Evolutionary conservation across 2,797 vertebrate species (phyloP).

Genomic region (Danio choprae): DNA sequence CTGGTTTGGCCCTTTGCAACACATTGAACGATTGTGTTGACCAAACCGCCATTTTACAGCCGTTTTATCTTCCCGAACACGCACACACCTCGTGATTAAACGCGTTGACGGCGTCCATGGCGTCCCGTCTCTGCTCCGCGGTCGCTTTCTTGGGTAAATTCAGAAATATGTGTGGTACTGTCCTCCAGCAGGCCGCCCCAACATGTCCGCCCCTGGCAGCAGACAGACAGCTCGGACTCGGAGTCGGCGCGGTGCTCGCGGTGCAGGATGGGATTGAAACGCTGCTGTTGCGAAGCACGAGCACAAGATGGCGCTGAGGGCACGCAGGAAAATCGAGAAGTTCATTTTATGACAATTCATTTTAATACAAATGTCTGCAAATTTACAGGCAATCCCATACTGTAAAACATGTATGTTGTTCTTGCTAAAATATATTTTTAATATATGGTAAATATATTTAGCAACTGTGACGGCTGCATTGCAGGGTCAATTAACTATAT

Average conservation of each 20-base stretch:
- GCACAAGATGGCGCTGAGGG: constrained; percentile 24
- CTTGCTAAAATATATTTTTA: too few species aligned
- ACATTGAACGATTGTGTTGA: constrained; percentile 54
- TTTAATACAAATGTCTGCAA: background rate
- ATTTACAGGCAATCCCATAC: background rate
- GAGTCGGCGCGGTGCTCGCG: constrained; percentile 53
- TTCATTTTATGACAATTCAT: fast-evolving
- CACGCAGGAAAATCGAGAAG: background rate
- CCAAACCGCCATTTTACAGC: constrained; percentile 47
- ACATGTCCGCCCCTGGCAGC: constrained; percentile 79
- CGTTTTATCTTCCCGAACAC: background rate
- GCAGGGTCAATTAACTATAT: too few species aligned
- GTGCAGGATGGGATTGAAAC: constrained; percentile 53
- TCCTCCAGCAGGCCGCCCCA: constrained; percentile 73
- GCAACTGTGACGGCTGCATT: too few species aligned
- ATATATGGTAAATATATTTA: too few species aligned
- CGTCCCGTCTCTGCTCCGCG: constrained; percentile 60
- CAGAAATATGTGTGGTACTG: constrained; percentile 66
- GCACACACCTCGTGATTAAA: constrained; percentile 83
- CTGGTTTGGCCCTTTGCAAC: constrained; percentile 26
- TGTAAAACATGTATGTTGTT: too few species aligned
- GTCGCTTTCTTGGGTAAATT: constrained; percentile 59
- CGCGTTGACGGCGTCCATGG: constrained; percentile 85
- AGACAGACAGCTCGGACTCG: constrained; percentile 50
- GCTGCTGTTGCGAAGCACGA: background rate